Evolutionary conservation across 2,797 vertebrate species (phyloP).

Genomic region (Sciaenops ocellatus): DNA sequence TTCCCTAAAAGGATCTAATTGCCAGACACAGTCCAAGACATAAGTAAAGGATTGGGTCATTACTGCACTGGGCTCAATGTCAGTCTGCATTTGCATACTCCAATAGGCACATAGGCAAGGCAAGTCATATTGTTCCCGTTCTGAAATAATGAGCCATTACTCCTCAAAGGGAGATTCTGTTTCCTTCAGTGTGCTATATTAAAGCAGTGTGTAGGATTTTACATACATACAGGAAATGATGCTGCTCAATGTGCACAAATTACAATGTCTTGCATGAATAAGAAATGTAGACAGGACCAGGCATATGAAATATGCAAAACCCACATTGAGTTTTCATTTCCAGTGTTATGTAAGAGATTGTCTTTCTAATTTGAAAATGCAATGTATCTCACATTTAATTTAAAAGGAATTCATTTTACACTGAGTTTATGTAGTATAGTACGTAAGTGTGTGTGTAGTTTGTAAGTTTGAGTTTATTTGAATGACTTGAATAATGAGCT

Average conservation of each 20-base stretch:
- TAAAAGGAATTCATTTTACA: background rate
- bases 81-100: conserved; percentile 2
- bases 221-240: background rate
- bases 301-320: background rate
- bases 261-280: background rate
- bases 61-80: conserved; percentile 1
- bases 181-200: background rate
- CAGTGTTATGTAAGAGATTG: background rate
- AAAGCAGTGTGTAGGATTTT: background rate
- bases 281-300: background rate
- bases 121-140: conserved; percentile 39
- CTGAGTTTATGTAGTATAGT: background rate
- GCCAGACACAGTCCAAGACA: background rate
- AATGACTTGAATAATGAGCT: background rate
- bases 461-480: background rate
- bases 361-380: background rate
- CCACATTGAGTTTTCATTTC: background rate
- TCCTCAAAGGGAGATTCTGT: background rate
- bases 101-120: background rate
- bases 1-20: conserved; percentile 19
- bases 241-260: background rate
- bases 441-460: background rate
- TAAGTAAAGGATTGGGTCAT: conserved; percentile 10
- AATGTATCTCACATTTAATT: background rate
- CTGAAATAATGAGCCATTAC: conserved; percentile 44